Percentiles rank a stretch among this genome's conserved stretches.
phyloP scores from a whole-genome alignment of 2,888 invertebrate genomes.

The Xanthorhoe spadicearia region DNA sequence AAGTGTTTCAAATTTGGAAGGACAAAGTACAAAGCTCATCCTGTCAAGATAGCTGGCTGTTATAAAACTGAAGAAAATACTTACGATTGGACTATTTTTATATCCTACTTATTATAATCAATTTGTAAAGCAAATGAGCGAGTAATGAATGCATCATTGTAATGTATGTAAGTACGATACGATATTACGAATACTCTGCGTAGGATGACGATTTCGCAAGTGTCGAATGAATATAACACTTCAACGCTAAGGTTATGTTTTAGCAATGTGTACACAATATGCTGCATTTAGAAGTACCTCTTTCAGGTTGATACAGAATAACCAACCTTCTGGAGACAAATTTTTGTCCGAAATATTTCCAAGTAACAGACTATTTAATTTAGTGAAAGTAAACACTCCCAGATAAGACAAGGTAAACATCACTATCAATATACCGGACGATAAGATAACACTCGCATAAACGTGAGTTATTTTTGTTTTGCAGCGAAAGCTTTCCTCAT shows the following conservation, averaged over 20 bases:
- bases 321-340: neutral
- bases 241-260: slow-evolving; percentile 22
- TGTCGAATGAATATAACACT: slow-evolving; percentile 25
- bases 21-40: too few relatives aligned
- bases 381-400: slow-evolving; percentile 12
- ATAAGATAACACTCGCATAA: slow-evolving; percentile 15
- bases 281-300: slow-evolving; percentile 3
- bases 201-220: slow-evolving; percentile 37
- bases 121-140: too few relatives aligned
- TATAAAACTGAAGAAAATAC: too few relatives aligned
- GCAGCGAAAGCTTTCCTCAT: slow-evolving; percentile 8
- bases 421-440: slow-evolving; percentile 18
- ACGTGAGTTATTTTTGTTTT: slow-evolving; percentile 13
- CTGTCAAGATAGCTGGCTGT: too few relatives aligned
- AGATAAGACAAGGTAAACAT: slow-evolving; percentile 31
- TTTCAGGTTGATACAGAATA: too few relatives aligned
- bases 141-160: neutral
- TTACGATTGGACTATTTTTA: too few relatives aligned
- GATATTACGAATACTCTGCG: slow-evolving; percentile 11
- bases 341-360: neutral
- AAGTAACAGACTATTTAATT: slow-evolving; percentile 16
- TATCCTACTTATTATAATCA: too few relatives aligned
- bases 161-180: neutral
- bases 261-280: slow-evolving; percentile 10
- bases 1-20: too few relatives aligned